Percentiles rank a stretch among this genome's conserved stretches.
Evolutionary conservation across 1,140 invertebrate genomes (phyloP).

Genomic region (Brachionus rotundiformis): DNA sequence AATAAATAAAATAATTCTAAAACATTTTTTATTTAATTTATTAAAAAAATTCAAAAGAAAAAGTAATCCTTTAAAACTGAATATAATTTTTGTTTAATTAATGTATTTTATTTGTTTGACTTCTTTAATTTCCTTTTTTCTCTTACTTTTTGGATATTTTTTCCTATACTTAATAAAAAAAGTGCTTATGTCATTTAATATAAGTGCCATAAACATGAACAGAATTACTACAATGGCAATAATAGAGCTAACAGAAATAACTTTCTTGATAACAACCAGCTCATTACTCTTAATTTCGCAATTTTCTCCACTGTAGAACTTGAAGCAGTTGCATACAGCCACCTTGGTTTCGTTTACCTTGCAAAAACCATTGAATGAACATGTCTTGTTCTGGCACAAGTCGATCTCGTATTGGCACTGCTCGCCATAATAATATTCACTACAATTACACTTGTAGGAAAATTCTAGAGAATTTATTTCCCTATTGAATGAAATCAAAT

Average conservation of each 20-base stretch:
- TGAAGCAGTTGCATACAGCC: constrained; percentile 2
- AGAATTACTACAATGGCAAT: not conserved
- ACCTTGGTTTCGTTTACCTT: not conserved
- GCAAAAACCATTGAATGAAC: constrained; percentile 40
- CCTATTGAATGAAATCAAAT: not conserved
- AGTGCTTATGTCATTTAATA: constrained; percentile 1
- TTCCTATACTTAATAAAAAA: not conserved
- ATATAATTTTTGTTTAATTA: too few species aligned
- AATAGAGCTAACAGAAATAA: constrained; percentile 1
- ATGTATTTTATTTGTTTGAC: not conserved
- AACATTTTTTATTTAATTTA: too few species aligned
- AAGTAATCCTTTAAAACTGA: too few species aligned
- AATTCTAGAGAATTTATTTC: not conserved
- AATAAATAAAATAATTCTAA: too few species aligned
- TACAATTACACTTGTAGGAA: constrained; percentile 3
- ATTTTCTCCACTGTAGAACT: not conserved
- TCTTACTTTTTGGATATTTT: not conserved
- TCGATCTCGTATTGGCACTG: constrained; percentile 12
- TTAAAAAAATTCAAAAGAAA: too few species aligned
- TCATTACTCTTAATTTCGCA: not conserved
- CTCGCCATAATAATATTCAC: not conserved
- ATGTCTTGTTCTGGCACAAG: constrained; percentile 15
- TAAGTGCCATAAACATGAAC: not conserved
- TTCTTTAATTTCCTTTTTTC: not conserved
- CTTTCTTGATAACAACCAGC: not conserved